Evolutionary conservation across 2,888 invertebrate genomes (phyloP).

Genomic region (Xestoiulus laeticollis): DNA sequence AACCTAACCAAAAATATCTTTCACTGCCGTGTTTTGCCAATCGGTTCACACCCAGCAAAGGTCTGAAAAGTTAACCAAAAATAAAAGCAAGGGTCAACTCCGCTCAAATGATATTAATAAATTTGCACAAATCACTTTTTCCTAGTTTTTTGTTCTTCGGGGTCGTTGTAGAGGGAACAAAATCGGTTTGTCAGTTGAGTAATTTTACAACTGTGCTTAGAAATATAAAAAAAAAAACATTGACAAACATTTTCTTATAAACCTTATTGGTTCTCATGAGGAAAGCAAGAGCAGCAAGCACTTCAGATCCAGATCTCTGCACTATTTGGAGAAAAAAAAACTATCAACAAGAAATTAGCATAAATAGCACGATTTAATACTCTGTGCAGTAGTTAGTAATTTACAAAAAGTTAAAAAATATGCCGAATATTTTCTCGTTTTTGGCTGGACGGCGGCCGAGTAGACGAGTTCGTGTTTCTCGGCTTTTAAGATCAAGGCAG

Average conservation of each 20-base stretch:
- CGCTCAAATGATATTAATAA: not conserved
- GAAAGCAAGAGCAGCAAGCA: too few relatives aligned
- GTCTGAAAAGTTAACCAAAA: not conserved
- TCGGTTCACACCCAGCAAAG: not conserved
- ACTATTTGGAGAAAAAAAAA: not conserved
- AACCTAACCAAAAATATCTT: not conserved
- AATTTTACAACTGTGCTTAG: too few relatives aligned
- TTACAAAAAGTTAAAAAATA: conserved; percentile 35
- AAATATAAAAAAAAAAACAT: too few relatives aligned
- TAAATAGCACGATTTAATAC: conserved; percentile 35
- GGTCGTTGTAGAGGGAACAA: too few relatives aligned
- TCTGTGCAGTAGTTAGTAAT: conserved; percentile 6
- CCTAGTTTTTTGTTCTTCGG: not conserved
- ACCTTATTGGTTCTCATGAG: too few relatives aligned
- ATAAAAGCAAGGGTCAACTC: not conserved
- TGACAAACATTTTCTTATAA: too few relatives aligned
- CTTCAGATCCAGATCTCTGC: too few relatives aligned
- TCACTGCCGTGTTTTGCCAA: not conserved
- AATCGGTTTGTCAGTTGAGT: too few relatives aligned
- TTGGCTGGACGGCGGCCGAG: not conserved
- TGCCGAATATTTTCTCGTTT: not conserved
- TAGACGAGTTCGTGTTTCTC: not conserved
- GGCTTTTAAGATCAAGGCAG: not conserved
- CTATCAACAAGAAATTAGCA: not conserved
- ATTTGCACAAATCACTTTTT: not conserved